Percentiles rank a stretch among this genome's conserved stretches.
These are phyloP conservation scores for Sebastes cheni DNA, from an alignment of 2,797 vertebrate species.

Conservation along the genomic window DNA sequence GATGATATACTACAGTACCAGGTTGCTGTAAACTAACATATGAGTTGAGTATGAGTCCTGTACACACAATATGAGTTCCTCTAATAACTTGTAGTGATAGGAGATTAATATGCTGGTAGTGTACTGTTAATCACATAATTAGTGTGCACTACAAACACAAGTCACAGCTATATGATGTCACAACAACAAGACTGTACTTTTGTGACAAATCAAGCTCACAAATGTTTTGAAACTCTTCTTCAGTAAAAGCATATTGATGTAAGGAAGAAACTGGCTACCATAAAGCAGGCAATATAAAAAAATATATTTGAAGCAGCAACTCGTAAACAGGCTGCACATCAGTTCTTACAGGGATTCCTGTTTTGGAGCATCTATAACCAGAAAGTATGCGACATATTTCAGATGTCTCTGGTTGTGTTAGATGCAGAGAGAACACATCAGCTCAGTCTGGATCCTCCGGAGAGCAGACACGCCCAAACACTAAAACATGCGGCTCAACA, in stretches of 20 bases:
- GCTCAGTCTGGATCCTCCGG: neutral
- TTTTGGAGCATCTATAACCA: neutral
- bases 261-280: too few species aligned
- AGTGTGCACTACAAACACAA: neutral
- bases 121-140: neutral
- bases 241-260: neutral
- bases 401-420: neutral
- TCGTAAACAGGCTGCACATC: neutral
- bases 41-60: neutral
- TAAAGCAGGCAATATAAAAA: neutral
- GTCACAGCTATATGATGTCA: neutral
- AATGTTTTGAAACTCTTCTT: neutral
- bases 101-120: neutral
- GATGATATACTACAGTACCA: neutral
- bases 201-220: neutral
- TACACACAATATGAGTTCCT: neutral
- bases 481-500: constrained; percentile 24
- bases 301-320: neutral
- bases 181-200: neutral
- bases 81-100: neutral
- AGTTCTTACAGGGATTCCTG: neutral
- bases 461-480: constrained; percentile 71
- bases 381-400: constrained; percentile 9
- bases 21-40: neutral
- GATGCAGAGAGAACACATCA: neutral